Evolutionary conservation across 2,113 vertebrate genomes (phyloP).

Genomic region (Semnornis frantzii): DNA sequence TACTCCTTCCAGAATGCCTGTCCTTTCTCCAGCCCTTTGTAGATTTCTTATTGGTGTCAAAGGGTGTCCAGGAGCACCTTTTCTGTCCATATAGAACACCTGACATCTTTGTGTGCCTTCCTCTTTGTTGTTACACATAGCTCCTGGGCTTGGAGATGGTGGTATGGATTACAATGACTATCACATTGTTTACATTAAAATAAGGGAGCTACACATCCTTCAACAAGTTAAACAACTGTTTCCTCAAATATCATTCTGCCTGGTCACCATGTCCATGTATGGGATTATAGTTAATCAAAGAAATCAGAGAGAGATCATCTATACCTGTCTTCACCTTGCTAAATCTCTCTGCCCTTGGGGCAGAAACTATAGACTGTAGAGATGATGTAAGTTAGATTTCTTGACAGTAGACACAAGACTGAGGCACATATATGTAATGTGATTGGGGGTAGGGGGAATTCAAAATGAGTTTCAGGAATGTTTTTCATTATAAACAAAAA

Average conservation of each 20-base stretch:
- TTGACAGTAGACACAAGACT: background rate
- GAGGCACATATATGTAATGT: background rate
- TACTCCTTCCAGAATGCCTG: too few relatives aligned
- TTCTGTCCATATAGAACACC: too few relatives aligned
- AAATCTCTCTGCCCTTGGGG: background rate
- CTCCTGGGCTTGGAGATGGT: background rate
- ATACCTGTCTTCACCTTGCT: background rate
- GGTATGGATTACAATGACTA: background rate
- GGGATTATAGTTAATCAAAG: background rate
- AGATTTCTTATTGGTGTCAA: too few relatives aligned
- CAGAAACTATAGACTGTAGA: background rate
- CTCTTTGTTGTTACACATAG: too few relatives aligned
- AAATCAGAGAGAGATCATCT: background rate
- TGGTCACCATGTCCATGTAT: background rate
- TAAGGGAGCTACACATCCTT: background rate
- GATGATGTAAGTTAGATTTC: background rate
- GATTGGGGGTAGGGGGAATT: background rate
- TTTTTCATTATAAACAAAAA: background rate
- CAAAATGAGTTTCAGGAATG: background rate
- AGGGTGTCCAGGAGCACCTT: too few relatives aligned
- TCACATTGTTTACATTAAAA: background rate
- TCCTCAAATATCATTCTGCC: background rate
- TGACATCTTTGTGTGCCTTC: too few relatives aligned
- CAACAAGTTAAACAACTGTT: background rate
- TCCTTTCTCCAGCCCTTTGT: too few relatives aligned